Evolutionary conservation across 1,140 invertebrate species (phyloP), one percentile per base, ranked within the genome.

Genomic region (Cylas formicarius): DNA sequence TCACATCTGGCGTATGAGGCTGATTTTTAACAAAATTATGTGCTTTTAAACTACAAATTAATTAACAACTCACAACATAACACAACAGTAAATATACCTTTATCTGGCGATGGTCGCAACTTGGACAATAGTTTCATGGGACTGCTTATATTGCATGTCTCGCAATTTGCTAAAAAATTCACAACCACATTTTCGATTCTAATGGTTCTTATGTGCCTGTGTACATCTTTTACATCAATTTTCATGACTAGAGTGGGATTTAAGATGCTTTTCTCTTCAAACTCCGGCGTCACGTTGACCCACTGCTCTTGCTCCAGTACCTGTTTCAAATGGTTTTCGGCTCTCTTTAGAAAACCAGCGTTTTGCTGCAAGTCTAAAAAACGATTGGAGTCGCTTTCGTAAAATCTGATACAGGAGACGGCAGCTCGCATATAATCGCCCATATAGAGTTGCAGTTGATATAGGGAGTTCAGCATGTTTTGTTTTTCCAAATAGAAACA

Each of bases 381-480:
- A 35, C 64, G 72, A 2, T 64, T 64, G 4, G 71, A 65, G 20
- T 74, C 68, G 16, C 74, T 66, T 1, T 73, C 63, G 57, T 84
- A 86, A 57, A 85, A 78, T 44, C 75, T 71, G 6, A 82, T 80
- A 51, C 82, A 85, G 0, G 82, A 82, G 65, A 85, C 82, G 1
- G 81, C 75, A 0, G 83, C 82, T 40, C 84, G 69, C 4, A 84
- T 70, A 37, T 76, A 74, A 62, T 86, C 82, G 6, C 73, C 74
- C 52, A 80, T 76, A 14, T 77, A 75, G 4, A 77, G 60, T 57
- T 86, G 84, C 23, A 85, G 51, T 33, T 80, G 73, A 65, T 85
- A 84, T 2, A 86, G 62, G 3, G 73, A 75, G 48, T 84, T 72
- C 2, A 82, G 59, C 2, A 77, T 71, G 34, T 76, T 72, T 16